These are phyloP conservation scores for Crocallis elinguaria DNA, from an alignment of 2,888 invertebrate species.

Conservation along the genomic window DNA sequence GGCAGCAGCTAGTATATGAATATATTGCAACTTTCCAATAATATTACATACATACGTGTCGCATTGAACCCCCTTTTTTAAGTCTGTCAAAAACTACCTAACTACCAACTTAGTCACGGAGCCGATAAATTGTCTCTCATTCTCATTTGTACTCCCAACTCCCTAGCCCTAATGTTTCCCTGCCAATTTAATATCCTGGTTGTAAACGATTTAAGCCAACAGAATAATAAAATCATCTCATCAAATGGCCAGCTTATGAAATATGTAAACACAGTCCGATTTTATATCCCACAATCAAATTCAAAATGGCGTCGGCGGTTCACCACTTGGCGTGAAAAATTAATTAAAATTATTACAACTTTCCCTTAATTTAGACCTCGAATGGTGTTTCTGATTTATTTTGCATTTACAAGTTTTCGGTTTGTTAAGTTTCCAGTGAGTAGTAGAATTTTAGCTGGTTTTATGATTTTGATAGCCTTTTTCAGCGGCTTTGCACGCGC, in stretches of 20 bases:
- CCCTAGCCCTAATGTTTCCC: too few species aligned
- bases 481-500: too few species aligned
- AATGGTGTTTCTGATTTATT: slow-evolving; percentile 15
- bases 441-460: not conserved
- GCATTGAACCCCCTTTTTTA: too few species aligned
- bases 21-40: too few species aligned
- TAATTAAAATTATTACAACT: slow-evolving; percentile 31
- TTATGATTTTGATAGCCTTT: not conserved
- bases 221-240: slow-evolving; percentile 1
- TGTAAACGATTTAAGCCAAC: not conserved
- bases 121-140: too few species aligned
- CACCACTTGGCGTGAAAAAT: slow-evolving; percentile 30
- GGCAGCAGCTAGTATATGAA: too few species aligned
- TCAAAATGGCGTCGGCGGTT: slow-evolving; percentile 33
- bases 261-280: slow-evolving; percentile 24
- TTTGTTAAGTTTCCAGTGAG: slow-evolving; percentile 14
- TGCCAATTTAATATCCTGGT: not conserved
- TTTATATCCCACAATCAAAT: slow-evolving; percentile 35
- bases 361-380: slow-evolving; percentile 13
- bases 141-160: too few species aligned
- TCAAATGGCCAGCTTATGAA: slow-evolving; percentile 1
- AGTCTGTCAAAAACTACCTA: too few species aligned
- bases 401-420: slow-evolving; percentile 21
- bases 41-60: too few species aligned
- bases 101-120: too few species aligned